Conservation (phyloP, 2,888 invertebrate species). For the Trichopoda pennipes region DNA sequence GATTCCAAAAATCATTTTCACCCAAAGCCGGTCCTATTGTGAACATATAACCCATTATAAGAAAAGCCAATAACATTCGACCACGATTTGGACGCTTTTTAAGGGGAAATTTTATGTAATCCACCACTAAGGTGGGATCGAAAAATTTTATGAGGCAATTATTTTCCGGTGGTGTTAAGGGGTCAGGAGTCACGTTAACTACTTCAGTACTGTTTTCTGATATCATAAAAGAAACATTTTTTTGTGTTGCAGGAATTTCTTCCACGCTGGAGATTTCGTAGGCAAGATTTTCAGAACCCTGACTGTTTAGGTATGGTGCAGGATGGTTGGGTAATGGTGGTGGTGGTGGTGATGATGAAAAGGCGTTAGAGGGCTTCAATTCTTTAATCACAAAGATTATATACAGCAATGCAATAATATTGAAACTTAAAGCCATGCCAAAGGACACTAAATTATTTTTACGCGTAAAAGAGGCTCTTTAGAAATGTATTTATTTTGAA, state of each 20-base stretch:
- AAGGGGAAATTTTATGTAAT: constrained; percentile 77
- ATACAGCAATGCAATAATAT: constrained; percentile 78
- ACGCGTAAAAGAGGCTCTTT: not conserved
- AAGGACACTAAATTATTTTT: constrained; percentile 75
- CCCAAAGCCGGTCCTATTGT: constrained; percentile 77
- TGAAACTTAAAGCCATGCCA: constrained; percentile 76
- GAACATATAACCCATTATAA: constrained; percentile 77
- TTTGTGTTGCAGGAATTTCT: constrained; percentile 70
- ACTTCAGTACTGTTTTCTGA: constrained; percentile 69
- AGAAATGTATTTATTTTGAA: not conserved
- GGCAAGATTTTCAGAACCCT: constrained; percentile 74
- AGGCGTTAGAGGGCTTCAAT: constrained; percentile 69
- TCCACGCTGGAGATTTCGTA: constrained; percentile 74
- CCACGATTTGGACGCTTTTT: constrained; percentile 77
- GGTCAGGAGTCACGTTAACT: constrained; percentile 12
- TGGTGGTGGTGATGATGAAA: constrained; percentile 11
- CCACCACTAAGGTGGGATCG: constrained; percentile 78
- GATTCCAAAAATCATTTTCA: constrained; percentile 79
- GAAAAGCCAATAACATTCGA: constrained; percentile 74
- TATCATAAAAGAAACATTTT: constrained; percentile 76
- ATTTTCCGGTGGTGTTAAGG: constrained; percentile 36
- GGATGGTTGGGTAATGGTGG: constrained; percentile 69
- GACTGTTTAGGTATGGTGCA: constrained; percentile 41
- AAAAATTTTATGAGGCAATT: constrained; percentile 77
- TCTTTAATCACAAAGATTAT: constrained; percentile 79